These are phyloP conservation scores for Chelonus formosanus DNA, from an alignment of 2,888 invertebrate genomes.

Conservation along the genomic window DNA sequence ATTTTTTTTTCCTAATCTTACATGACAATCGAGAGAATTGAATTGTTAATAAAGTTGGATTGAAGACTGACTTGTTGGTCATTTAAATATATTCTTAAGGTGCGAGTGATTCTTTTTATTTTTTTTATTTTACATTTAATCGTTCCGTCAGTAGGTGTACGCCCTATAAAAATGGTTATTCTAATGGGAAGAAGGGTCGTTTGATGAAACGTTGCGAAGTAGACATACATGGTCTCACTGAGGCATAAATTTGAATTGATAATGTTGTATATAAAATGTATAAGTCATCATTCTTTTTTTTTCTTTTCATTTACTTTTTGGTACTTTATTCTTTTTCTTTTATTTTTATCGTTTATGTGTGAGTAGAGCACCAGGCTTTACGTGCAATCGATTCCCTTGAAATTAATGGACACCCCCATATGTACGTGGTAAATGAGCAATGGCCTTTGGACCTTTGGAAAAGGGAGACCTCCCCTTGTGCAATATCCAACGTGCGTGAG, in stretches of 20 bases:
- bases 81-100: neutral
- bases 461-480: constrained; percentile 8
- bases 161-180: constrained; percentile 50
- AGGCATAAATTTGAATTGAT: constrained; percentile 59
- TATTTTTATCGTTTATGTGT: constrained; percentile 19
- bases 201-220: constrained; percentile 26
- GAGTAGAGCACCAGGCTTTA: constrained; percentile 12
- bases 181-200: constrained; percentile 41
- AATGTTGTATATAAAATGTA: constrained; percentile 38
- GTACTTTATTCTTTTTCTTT: constrained; percentile 5
- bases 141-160: constrained; percentile 30
- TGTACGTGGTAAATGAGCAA: constrained; percentile 55
- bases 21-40: no score
- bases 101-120: no score
- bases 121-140: neutral
- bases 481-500: constrained; percentile 48
- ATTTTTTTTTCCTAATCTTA: no score
- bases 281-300: constrained; percentile 29
- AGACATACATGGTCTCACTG: constrained; percentile 24
- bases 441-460: constrained; percentile 48
- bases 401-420: constrained; percentile 53
- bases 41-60: no score
- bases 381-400: constrained; percentile 52
- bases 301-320: neutral
- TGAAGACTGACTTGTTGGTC: no score